phyloP scores from a whole-genome alignment of 2,888 invertebrate genomes.

The Hofmannophila pseudospretella region DNA sequence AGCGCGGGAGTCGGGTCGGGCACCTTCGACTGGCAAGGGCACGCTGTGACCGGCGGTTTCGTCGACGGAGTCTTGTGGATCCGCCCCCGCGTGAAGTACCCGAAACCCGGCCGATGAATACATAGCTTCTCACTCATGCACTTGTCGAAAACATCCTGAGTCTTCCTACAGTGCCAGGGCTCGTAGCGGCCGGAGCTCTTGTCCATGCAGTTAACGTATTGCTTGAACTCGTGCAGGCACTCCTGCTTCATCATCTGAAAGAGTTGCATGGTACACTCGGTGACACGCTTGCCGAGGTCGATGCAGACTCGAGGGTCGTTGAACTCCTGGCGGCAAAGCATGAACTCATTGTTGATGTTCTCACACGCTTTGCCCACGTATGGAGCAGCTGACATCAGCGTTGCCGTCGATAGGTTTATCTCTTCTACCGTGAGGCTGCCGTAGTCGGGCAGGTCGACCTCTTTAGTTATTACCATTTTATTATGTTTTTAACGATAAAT shows the following conservation, averaged over 20 bases:
- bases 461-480: slow-evolving; percentile 81
- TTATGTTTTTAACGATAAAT: not conserved
- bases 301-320: slow-evolving; percentile 91
- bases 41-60: slow-evolving; percentile 71
- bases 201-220: slow-evolving; percentile 85
- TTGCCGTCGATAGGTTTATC: slow-evolving; percentile 87
- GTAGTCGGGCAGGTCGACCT: slow-evolving; percentile 84
- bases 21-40: slow-evolving; percentile 74
- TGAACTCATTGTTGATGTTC: slow-evolving; percentile 93
- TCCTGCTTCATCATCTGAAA: slow-evolving; percentile 88
- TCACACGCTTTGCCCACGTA: slow-evolving; percentile 96
- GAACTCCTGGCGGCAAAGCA: slow-evolving; percentile 90
- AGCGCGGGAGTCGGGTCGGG: slow-evolving; percentile 81
- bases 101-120: slow-evolving; percentile 86
- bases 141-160: slow-evolving; percentile 88
- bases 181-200: slow-evolving; percentile 83
- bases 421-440: slow-evolving; percentile 89
- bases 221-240: slow-evolving; percentile 90
- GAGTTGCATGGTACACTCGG: slow-evolving; percentile 79
- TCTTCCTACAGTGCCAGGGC: slow-evolving; percentile 89
- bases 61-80: slow-evolving; percentile 78
- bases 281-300: slow-evolving; percentile 91
- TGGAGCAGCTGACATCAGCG: slow-evolving; percentile 90
- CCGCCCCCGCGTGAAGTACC: slow-evolving; percentile 87
- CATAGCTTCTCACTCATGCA: slow-evolving; percentile 88